Evolutionary conservation across 2,797 vertebrate species (phyloP).

Genomic region (Gallinago solitaria): DNA sequence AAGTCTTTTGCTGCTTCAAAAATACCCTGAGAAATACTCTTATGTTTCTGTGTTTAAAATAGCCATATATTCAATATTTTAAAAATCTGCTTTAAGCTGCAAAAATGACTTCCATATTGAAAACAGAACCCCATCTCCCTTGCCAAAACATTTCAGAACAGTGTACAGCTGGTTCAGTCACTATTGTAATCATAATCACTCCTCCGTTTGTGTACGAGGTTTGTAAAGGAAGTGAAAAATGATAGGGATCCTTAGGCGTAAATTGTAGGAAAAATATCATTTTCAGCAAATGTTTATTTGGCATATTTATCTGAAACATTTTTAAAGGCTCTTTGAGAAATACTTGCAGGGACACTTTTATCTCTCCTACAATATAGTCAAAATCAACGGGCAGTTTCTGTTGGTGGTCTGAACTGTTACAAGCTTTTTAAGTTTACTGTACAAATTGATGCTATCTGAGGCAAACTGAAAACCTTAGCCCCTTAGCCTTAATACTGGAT

Average conservation of each 20-base stretch:
- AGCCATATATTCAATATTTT: neutral
- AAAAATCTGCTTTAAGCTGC: neutral
- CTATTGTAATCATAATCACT: neutral
- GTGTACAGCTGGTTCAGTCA: neutral
- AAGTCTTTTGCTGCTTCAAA: neutral
- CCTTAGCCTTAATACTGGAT: neutral
- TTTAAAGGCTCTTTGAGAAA: neutral
- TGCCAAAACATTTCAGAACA: neutral
- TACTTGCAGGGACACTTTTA: neutral
- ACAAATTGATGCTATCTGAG: neutral
- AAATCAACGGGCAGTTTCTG: neutral
- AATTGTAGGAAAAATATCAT: neutral
- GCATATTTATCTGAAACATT: neutral
- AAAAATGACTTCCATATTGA: neutral
- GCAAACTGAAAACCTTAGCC: neutral
- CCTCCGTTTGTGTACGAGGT: neutral
- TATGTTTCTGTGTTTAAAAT: neutral
- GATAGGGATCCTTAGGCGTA: neutral
- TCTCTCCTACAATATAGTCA: accelerated
- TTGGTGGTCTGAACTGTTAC: neutral
- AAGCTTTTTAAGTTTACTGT: neutral
- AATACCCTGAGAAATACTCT: neutral
- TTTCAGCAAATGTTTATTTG: neutral
- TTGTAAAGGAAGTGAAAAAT: neutral
- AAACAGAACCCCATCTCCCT: neutral